Percentiles rank a stretch among this genome's conserved stretches.
Evolutionary conservation across 2,113 vertebrate genomes (phyloP).

Genomic region (Corydoras maculifer): DNA sequence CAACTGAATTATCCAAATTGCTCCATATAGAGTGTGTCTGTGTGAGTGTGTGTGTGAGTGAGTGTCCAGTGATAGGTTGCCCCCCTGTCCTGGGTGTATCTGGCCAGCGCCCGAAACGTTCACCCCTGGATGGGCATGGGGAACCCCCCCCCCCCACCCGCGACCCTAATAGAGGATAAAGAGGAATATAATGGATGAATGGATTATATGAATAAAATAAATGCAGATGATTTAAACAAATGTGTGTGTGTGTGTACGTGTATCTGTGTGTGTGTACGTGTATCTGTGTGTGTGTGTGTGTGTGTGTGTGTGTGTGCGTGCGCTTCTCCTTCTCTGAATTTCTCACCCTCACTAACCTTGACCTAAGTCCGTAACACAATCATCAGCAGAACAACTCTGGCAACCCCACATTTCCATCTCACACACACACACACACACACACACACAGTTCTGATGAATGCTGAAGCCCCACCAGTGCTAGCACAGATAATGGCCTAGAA

Average conservation of each 20-base stretch:
- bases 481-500: conserved; percentile 80
- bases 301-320: neutral
- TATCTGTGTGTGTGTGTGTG: conserved; percentile 11
- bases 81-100: too few species aligned
- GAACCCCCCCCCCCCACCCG: too few species aligned
- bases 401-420: conserved; percentile 23
- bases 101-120: too few species aligned
- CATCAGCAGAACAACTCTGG: conserved; percentile 11
- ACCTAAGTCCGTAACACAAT: conserved; percentile 21
- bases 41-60: too few species aligned
- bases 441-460: conserved; percentile 67
- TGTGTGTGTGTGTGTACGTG: conserved; percentile 11
- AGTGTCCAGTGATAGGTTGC: too few species aligned
- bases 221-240: too few species aligned
- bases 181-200: too few species aligned
- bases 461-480: conserved; percentile 72
- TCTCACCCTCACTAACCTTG: conserved; percentile 19
- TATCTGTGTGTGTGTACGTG: neutral
- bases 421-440: conserved; percentile 21
- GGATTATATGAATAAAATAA: too few species aligned
- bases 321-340: neutral
- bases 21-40: too few species aligned
- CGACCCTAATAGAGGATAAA: too few species aligned
- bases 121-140: too few species aligned
- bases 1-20: too few species aligned